Base-by-base conservation (phyloP, 2,113 vertebrate genomes). In the Muntiacus reevesi region DNA sequence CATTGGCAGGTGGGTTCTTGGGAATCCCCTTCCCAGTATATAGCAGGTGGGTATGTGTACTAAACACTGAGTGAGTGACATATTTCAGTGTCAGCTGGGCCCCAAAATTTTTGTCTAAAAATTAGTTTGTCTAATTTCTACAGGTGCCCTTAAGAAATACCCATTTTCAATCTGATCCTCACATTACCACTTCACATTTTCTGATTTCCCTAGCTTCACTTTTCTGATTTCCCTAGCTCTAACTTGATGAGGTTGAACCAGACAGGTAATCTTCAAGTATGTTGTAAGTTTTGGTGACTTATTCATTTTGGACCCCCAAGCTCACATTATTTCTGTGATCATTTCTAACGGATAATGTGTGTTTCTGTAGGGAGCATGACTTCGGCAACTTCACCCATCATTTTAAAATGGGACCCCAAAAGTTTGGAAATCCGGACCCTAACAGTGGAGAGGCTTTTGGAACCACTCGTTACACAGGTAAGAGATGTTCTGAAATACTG, bases 381-480 rank as follows among this genome's bases (percentile, higher is more conserved):
- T 98, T 99, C 99, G 84, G 99, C 99, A 97, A 99, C 99, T 0
- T 99, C 99, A 95, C 99, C 99, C 96, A 99, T 99, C 98, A 99
- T 99, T 99, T 99, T 99, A 97, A 99, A 99, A 99, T 99, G 99
- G 99, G 99, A 99, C 97, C 99, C 99, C 96, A 99, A 99, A 99
- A 99, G 99, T 98, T 98, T 99, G 94, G 99, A 99, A 99, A 99
- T 99, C 96, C 99, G 99, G 89, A 99, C 99, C 47, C 99, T 99
- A 78, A 99, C 99, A 7, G 99, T 99, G 94, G 99, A 99, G 98
- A 99, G 99, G 90, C 98, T 99, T 2, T 95, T 99, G 98, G 99
- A 99, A 95, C 99, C 99, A 1, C 99, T 99, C 7, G 99, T 99
- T 91, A 99, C 99, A 86, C 99, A 99, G 99, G 99, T 99, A 99